Conservation (phyloP, 2,113 vertebrate genomes). For the Scortum barcoo region DNA sequence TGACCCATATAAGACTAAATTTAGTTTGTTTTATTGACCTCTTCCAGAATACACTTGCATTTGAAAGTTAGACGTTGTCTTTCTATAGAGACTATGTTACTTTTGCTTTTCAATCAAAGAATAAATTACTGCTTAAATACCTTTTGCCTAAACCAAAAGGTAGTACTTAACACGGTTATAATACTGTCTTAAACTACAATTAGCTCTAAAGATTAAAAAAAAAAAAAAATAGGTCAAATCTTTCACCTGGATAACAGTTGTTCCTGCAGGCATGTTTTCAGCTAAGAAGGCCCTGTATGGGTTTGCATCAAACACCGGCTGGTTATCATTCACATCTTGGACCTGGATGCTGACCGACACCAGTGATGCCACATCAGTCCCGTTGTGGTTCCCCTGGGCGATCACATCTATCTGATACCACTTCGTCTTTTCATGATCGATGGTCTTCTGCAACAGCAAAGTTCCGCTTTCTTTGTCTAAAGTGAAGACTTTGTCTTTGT, state of each 20-base stretch:
- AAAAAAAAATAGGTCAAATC: too few species aligned
- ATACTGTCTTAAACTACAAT: too few species aligned
- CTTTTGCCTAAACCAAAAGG: neutral
- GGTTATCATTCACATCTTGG: constrained; percentile 96
- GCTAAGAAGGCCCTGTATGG: constrained; percentile 93
- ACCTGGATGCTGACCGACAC: constrained; percentile 95
- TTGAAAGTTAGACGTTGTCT: too few species aligned
- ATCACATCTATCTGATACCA: constrained; percentile 96
- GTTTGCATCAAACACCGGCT: constrained; percentile 93
- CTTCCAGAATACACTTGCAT: too few species aligned
- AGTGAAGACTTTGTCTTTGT: constrained; percentile 91
- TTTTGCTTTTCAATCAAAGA: neutral
- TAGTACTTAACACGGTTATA: neutral
- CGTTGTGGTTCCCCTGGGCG: constrained; percentile 91
- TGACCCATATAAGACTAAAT: too few species aligned
- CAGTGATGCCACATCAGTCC: constrained; percentile 90
- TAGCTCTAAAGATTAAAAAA: neutral
- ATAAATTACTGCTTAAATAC: neutral
- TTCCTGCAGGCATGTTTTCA: constrained; percentile 95
- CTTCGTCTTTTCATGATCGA: constrained; percentile 95
- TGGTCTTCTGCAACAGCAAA: constrained; percentile 89
- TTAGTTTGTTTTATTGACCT: too few species aligned
- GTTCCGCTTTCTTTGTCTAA: constrained; percentile 90
- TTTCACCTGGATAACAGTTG: constrained; percentile 91
- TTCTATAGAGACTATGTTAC: too few species aligned